Evolutionary conservation across 2,113 vertebrate species (phyloP), one percentile per base, ranked within the genome.

Genomic region (Microcebus ravelobensis): DNA sequence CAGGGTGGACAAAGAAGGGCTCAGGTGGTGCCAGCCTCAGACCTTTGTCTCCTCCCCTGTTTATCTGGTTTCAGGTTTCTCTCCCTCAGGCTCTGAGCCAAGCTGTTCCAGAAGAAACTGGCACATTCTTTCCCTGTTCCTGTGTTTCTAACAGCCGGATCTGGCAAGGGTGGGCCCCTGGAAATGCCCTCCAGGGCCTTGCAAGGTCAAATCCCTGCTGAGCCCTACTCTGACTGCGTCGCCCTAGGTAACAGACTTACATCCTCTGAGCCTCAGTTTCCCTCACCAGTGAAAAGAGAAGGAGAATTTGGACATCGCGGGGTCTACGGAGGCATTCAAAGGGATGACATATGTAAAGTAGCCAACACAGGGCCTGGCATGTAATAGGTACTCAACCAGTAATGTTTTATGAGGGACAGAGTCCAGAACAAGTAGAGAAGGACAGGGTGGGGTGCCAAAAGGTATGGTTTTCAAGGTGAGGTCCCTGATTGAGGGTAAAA

Each of bases 51-150:
- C 50, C 20, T 94, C 34, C 52, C 45, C 84, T 70, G 39, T 91
- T 94, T 92, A 90, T 83, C 29, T 80, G 92, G 91, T 95, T 91
- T 97, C 79, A 42, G 74, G 63, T 97, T 96, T 93, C 91, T 39
- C 45, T 94, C 71, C 36, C 55, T 80, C 48, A 42, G 79, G 31
- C 73, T 91, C 83, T 23, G 39, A 95, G 61, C 59, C 81, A 89
- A 52, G 59, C 27, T 93, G 63, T 91, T 96, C 70, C 67, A 91
- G 93, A 96, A 91, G 65, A 90, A 92, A 86, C 68, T 14, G 29
- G 73, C 27, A 70, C 29, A 70, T 39, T 76, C 50, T 80, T 84
- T 91, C 57, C 63, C 61, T 74, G 61, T 5, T 23, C 65, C n/a
- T 87, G 21, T 42, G 42, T 27, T 93, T 39, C 77, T 42, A 31